Conservation (phyloP, 2,888 invertebrate genomes). For the Lapara coniferarum region DNA sequence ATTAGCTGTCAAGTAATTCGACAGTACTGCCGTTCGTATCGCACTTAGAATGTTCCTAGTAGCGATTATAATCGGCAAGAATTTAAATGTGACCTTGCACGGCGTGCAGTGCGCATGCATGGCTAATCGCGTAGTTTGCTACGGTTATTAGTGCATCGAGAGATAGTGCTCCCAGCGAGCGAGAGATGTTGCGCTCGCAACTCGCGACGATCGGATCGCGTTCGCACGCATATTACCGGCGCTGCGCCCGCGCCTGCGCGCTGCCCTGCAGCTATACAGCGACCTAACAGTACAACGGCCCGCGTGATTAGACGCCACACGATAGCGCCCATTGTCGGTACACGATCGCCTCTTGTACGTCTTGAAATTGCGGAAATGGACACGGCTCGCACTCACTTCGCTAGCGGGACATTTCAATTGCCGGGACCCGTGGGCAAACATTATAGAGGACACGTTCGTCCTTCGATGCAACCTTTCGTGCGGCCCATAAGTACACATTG, state of each 20-base stretch:
- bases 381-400: conserved; percentile 74
- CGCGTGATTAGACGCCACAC: conserved; percentile 82
- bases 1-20: conserved; percentile 80
- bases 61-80: conserved; percentile 17
- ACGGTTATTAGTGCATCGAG: conserved; percentile 58
- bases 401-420: conserved; percentile 82
- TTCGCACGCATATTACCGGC: conserved; percentile 81
- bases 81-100: conserved; percentile 24
- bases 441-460: conserved; percentile 34
- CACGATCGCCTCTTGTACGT: conserved; percentile 80
- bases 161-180: conserved; percentile 54
- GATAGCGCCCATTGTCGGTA: conserved; percentile 81
- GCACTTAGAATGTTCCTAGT: conserved; percentile 7
- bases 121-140: conserved; percentile 39
- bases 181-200: conserved; percentile 27
- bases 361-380: conserved; percentile 82
- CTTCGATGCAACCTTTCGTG: conserved; percentile 12
- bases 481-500: not conserved
- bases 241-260: conserved; percentile 42
- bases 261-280: conserved; percentile 64
- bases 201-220: conserved; percentile 69
- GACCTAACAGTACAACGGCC: conserved; percentile 77
- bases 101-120: conserved; percentile 18
- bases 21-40: conserved; percentile 57
- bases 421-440: conserved; percentile 65